Percentiles rank a stretch among this genome's conserved stretches.
Conservation (phyloP, 2,888 invertebrate species). For the Phymatocera aterrima region DNA sequence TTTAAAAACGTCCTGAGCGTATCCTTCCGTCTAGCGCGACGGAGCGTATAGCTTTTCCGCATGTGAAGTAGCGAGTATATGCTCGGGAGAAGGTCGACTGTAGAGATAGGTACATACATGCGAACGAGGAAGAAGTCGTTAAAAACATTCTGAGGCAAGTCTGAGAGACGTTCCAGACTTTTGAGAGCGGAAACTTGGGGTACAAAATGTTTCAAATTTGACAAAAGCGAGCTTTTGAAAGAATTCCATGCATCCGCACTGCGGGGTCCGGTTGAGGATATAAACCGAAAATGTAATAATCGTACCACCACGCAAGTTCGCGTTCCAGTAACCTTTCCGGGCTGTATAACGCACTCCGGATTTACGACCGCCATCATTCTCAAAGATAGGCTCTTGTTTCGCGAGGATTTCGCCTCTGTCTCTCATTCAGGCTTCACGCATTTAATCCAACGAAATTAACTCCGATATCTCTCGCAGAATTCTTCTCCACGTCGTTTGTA, state of each 20-base stretch:
- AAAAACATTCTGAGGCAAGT: conserved; percentile 27
- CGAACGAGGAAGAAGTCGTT: neutral
- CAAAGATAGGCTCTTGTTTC: conserved; percentile 36
- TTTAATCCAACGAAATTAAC: conserved; percentile 16
- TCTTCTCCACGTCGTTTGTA: neutral
- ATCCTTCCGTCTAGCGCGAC: conserved; percentile 25
- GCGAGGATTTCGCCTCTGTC: conserved; percentile 32
- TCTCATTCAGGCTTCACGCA: neutral
- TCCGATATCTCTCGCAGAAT: neutral
- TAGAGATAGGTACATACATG: no score
- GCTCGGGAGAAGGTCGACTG: no score
- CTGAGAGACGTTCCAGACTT: neutral
- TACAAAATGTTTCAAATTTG: neutral
- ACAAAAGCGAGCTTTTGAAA: neutral
- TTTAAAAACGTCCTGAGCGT: conserved; percentile 28
- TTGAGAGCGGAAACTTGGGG: neutral
- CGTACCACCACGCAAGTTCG: neutral
- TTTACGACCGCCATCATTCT: conserved; percentile 38
- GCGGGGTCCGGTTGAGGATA: no score
- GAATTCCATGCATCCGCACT: neutral
- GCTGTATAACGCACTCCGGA: neutral
- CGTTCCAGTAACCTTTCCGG: conserved; percentile 12
- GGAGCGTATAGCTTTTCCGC: conserved; percentile 14
- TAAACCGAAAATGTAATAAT: neutral
- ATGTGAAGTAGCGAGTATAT: neutral